These are phyloP conservation scores for Gryon sp. DNA, from an alignment of 1,140 invertebrate genomes.

Conservation along the genomic window DNA sequence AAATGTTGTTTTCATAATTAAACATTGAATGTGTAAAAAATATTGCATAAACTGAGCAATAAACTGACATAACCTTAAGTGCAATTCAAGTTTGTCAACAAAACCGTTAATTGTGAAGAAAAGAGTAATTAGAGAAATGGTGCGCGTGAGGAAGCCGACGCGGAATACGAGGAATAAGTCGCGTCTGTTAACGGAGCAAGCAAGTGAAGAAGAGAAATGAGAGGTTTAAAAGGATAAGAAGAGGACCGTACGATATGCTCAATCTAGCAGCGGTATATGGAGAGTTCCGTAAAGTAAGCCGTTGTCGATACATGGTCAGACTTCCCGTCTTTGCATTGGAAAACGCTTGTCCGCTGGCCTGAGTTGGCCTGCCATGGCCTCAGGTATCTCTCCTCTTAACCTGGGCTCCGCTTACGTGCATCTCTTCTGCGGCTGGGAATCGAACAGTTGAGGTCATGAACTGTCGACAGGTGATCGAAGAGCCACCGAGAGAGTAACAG, in stretches of 20 bases:
- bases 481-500: constrained; percentile 51
- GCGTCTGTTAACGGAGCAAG: background rate
- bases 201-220: constrained; percentile 16
- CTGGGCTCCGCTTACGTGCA: constrained; percentile 55
- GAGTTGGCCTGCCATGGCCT: constrained; percentile 55
- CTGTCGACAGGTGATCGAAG: constrained; percentile 70
- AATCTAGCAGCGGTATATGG: constrained; percentile 65
- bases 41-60: no score
- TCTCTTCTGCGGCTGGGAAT: constrained; percentile 68
- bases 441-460: constrained; percentile 67
- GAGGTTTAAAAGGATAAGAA: constrained; percentile 17
- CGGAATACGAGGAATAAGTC: constrained; percentile 30
- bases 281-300: constrained; percentile 71
- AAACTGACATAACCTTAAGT: background rate
- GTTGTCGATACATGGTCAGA: constrained; percentile 65
- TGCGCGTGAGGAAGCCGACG: constrained; percentile 1
- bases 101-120: constrained; percentile 48
- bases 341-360: constrained; percentile 58
- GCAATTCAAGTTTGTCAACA: constrained; percentile 10
- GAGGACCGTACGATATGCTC: constrained; percentile 45
- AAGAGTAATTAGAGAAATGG: constrained; percentile 47
- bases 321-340: constrained; percentile 63
- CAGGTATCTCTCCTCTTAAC: constrained; percentile 46
- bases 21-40: no score
- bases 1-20: no score